Conservation (phyloP, 2,113 vertebrate species). For the Ailurus styani region DNA sequence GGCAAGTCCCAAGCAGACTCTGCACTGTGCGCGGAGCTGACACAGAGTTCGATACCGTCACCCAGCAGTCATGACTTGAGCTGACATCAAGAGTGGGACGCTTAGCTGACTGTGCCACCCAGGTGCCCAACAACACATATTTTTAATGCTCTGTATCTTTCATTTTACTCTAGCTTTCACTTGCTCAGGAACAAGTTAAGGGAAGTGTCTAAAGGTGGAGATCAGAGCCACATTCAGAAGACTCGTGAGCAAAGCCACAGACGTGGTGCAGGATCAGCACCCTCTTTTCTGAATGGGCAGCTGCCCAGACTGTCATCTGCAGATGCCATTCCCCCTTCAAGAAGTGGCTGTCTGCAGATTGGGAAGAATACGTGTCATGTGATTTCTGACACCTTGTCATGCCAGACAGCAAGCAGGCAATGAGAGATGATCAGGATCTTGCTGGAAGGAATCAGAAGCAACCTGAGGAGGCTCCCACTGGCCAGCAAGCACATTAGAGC, state of each 20-base stretch:
- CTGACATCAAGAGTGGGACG: background rate
- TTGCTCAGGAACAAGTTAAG: background rate
- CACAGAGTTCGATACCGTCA: background rate
- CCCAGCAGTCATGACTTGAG: background rate
- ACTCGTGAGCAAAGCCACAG: background rate
- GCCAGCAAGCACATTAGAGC: background rate
- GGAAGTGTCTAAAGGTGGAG: background rate
- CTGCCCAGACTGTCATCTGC: background rate
- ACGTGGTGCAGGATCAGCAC: accelerated
- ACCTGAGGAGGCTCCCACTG: background rate
- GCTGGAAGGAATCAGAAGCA: background rate
- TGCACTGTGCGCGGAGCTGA: background rate
- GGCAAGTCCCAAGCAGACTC: background rate
- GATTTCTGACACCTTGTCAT: background rate
- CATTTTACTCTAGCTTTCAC: background rate
- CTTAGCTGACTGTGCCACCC: background rate
- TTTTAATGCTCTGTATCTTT: background rate
- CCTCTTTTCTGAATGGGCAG: background rate
- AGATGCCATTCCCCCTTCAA: background rate
- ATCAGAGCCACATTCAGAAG: too few species aligned
- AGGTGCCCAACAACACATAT: background rate
- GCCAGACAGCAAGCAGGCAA: background rate
- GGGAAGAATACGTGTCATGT: accelerated
- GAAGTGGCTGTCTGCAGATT: background rate
- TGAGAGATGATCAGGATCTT: accelerated